These are phyloP conservation scores for Ceuthmochares aereus DNA, from an alignment of 2,113 vertebrate species.

Conservation along the genomic window DNA sequence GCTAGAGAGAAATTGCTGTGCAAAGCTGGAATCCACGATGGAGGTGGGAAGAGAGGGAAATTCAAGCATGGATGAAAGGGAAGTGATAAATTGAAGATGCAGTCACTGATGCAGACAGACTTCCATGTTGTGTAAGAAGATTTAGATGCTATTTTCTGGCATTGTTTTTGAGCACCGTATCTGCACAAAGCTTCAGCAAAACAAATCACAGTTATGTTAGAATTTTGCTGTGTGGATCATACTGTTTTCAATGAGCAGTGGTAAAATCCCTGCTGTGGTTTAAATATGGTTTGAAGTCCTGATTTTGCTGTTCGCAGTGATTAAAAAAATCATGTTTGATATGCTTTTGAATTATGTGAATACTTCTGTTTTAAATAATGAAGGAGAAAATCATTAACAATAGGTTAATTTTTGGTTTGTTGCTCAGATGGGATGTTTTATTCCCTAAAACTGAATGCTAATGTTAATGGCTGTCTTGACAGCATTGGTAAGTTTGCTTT, in stretches of 20 bases:
- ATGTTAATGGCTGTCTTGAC: not conserved
- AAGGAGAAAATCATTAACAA: conserved; percentile 1
- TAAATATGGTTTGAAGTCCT: conserved; percentile 25
- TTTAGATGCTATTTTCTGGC: conserved; percentile 16
- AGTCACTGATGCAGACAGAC: conserved; percentile 23
- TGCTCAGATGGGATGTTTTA: not conserved
- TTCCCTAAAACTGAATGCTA: not conserved
- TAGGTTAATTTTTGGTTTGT: conserved; percentile 22
- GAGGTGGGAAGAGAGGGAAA: not conserved
- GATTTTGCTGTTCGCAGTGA: not conserved
- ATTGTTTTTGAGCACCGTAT: not conserved
- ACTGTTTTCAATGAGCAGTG: conserved; percentile 26
- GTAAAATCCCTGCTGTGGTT: conserved; percentile 23
- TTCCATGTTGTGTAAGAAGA: conserved; percentile 34
- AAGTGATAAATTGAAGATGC: conserved; percentile 16
- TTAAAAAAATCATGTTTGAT: conserved; percentile 29
- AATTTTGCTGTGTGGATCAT: not conserved
- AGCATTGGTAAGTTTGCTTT: not conserved
- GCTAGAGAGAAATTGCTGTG: not conserved
- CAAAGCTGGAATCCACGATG: not conserved
- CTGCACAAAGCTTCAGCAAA: not conserved
- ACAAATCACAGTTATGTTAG: conserved; percentile 27
- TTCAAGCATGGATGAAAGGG: conserved; percentile 9
- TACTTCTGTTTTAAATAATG: conserved; percentile 39
- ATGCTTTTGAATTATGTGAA: not conserved